phyloP scores from a whole-genome alignment of 2,113 vertebrate species.

The Pica pica region DNA sequence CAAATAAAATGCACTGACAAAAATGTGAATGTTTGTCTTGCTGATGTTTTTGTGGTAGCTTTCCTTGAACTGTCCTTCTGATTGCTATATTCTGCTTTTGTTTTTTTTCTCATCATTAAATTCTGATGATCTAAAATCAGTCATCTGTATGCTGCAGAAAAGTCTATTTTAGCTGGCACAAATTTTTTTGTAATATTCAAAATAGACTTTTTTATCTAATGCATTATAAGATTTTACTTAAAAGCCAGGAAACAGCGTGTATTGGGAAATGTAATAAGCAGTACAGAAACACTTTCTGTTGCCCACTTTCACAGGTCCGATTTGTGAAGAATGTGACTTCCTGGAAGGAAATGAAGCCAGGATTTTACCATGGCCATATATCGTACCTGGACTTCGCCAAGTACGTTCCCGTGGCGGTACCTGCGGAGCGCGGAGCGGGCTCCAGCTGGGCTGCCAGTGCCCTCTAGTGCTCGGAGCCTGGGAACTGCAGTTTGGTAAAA shows the following conservation, averaged over 20 bases:
- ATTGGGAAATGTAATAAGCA: neutral
- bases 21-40: neutral
- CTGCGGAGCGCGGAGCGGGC: neutral
- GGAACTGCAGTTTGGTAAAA: neutral
- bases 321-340: constrained; percentile 95
- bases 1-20: neutral
- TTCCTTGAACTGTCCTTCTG: neutral
- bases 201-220: neutral
- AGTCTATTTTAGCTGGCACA: neutral
- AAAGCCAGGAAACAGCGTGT: neutral
- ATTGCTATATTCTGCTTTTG: neutral
- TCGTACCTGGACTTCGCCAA: constrained; percentile 95
- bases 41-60: neutral
- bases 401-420: constrained; percentile 69
- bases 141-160: neutral
- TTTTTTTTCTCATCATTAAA: neutral
- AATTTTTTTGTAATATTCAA: neutral
- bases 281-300: neutral
- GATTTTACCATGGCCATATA: constrained; percentile 95
- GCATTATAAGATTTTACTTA: neutral
- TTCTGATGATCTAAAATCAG: neutral
- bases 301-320: constrained; percentile 78
- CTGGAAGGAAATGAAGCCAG: constrained; percentile 96
- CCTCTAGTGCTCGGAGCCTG: constrained; percentile 61
- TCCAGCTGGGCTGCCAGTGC: constrained; percentile 40